Conservation (phyloP, 2,797 vertebrate genomes). For the Rhyacichthys aspro region DNA sequence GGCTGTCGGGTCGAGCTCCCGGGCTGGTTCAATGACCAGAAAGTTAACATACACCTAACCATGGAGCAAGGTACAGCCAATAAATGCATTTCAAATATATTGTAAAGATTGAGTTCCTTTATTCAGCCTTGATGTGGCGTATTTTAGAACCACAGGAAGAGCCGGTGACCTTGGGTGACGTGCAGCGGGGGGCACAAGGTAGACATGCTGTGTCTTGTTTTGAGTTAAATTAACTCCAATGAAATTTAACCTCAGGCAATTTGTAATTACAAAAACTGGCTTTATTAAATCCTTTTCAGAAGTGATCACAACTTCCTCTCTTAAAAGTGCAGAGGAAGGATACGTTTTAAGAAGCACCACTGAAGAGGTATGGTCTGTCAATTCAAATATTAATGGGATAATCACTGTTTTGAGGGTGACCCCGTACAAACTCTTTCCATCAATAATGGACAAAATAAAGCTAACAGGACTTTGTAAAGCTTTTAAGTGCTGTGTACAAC, state of each 20-base stretch:
- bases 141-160: slow-evolving; percentile 29
- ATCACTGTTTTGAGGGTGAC: neutral
- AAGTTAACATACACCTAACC: slow-evolving; percentile 46
- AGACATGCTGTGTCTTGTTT: neutral
- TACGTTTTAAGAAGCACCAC: neutral
- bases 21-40: slow-evolving; percentile 76
- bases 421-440: neutral
- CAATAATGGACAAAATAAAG: slow-evolving; percentile 1
- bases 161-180: slow-evolving; percentile 1
- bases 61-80: slow-evolving; percentile 59
- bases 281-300: slow-evolving; percentile 30
- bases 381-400: neutral
- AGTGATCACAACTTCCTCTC: neutral
- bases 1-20: slow-evolving; percentile 81
- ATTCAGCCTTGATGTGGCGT: neutral
- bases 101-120: neutral
- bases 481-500: slow-evolving; percentile 9
- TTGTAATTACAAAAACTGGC: too few relatives aligned
- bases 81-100: neutral
- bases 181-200: slow-evolving; percentile 5
- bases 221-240: neutral
- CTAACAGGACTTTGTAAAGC: neutral
- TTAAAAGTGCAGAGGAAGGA: neutral
- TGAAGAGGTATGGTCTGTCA: slow-evolving; percentile 25
- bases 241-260: neutral